Base-by-base conservation (phyloP, 35 echinoderm and acorn worm genomes). In the Amphiura filiformis region DNA sequence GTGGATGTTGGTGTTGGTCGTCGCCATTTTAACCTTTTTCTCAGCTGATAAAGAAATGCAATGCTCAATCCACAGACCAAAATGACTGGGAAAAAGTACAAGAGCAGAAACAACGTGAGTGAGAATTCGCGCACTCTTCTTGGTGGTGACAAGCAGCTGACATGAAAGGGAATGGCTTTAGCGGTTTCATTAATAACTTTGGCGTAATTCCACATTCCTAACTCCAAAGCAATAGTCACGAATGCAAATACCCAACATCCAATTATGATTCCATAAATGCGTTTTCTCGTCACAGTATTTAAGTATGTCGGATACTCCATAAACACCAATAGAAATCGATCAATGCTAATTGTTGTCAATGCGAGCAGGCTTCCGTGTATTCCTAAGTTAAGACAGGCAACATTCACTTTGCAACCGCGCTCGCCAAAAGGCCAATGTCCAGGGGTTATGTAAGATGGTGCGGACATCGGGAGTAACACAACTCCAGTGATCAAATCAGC, bases 391-490 rank as follows among this genome's bases (percentile, higher is more conserved):
- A 61, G 28, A 34, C 35, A 34, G 34, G 36, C 0, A 37, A 47
- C 1, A n/a, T n/a, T 14, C 13, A 61, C 33, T 36, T 36, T 37
- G 26, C 83, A 85, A 32, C n/a, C 56, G 56, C 28, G 33, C 37
- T 75, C 64, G 0, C 83, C 83, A n/a, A 85, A 31, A 1, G 83
- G 83, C 83, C 83, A 85, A 23, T 64, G 39, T 32, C 83, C 83
- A 18, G 64, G 83, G 0, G 49, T 61, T 13, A 61, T 85, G 83
- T 85, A 61, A 18, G 65, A n/a, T 14, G 83, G 49, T 11, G 83
- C 83, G 32, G 35, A 20, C 1, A 70, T 13, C 0, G 83, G 83
- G 32, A 85, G 17, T 4, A 56, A 32, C 17, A 61, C 36, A 18
- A 61, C 32, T 22, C 56, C 83, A 31, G 64, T 61, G 32, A 85